phyloP scores from a whole-genome alignment of 2,888 invertebrate genomes.

The Ochropleura leucogaster region DNA sequence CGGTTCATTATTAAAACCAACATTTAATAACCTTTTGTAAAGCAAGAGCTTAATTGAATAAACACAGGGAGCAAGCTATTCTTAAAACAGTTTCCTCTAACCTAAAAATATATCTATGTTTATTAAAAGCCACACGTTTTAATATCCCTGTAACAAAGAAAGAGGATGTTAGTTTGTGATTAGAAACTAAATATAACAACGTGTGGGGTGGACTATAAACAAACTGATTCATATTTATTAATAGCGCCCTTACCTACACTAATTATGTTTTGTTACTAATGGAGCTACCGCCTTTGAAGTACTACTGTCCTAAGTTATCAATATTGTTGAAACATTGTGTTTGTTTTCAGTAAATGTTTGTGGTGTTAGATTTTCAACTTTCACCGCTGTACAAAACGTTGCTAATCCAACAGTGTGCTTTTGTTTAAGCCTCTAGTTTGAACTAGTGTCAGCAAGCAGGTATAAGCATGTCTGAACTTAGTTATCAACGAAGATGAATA shows the following conservation, averaged over 20 bases:
- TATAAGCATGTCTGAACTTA: not conserved
- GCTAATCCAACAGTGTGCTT: not conserved
- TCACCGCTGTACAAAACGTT: not conserved
- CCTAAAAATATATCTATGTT: constrained; percentile 15
- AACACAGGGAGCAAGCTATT: constrained; percentile 17
- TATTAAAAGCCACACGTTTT: constrained; percentile 15
- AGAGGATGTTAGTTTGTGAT: constrained; percentile 14
- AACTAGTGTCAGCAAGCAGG: too few species aligned
- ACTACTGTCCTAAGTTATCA: not conserved
- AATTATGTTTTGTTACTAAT: constrained; percentile 14
- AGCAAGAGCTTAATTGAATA: constrained; percentile 8
- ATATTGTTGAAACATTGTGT: not conserved
- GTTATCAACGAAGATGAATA: not conserved
- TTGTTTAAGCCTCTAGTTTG: not conserved
- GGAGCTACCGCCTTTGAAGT: constrained; percentile 3
- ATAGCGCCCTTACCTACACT: too few species aligned
- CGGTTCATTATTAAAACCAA: constrained; percentile 5
- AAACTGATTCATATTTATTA: constrained; percentile 32
- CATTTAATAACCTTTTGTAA: constrained; percentile 19
- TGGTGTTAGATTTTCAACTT: not conserved
- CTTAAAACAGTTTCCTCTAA: constrained; percentile 4
- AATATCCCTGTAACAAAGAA: constrained; percentile 12
- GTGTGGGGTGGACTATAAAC: constrained; percentile 36
- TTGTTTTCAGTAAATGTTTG: not conserved
- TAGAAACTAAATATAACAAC: constrained; percentile 31